Evolutionary conservation across 1,140 invertebrate species (phyloP), one percentile per base, ranked within the genome.

Genomic region (Aleiodes sp.): DNA sequence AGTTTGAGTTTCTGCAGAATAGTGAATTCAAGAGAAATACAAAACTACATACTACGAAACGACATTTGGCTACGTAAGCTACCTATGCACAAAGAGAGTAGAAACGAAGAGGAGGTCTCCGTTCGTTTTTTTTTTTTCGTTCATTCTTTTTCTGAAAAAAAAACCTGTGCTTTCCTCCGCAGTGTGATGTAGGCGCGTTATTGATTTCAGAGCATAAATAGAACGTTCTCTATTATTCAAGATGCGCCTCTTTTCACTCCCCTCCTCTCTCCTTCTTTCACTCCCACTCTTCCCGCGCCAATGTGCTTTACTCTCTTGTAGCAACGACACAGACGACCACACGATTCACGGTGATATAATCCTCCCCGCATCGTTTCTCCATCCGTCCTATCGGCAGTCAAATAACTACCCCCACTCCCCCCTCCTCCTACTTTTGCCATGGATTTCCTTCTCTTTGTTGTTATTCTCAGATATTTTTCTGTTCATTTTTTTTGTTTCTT

Each of bases 121-220:
- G n/a, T n/a, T n/a, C n/a, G n/a, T n/a, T n/a, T n/a, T n/a, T n/a
- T n/a, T n/a, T n/a, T n/a, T n/a, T n/a, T n/a, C n/a, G n/a, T n/a
- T n/a, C n/a, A n/a, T n/a, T n/a, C n/a, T n/a, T n/a, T n/a, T n/a
- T n/a, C n/a, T n/a, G n/a, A n/a, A n/a, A n/a, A n/a, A n/a, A 46
- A 2, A 10, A 8, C 4, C n/a, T 46, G 16, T 19, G 41, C 41
- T 8, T 52, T 21, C 46, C 21, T 52, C 46, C 2, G 41, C 41
- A 19, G 56, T 63, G 59, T 67, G 70, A 77, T 79, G 72, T 78
- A 73, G 75, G 74, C 65, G 72, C 65, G 71, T 80, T 52, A 80
- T 80, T 80, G 74, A 78, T 80, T 80, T 78, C 69, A 73, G 65
- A 52, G 73, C 74, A 77, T 78, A 77, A 80, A 78, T 77, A 80